phyloP scores from a whole-genome alignment of 2,113 vertebrate genomes.

The Bubalus kerabau region DNA sequence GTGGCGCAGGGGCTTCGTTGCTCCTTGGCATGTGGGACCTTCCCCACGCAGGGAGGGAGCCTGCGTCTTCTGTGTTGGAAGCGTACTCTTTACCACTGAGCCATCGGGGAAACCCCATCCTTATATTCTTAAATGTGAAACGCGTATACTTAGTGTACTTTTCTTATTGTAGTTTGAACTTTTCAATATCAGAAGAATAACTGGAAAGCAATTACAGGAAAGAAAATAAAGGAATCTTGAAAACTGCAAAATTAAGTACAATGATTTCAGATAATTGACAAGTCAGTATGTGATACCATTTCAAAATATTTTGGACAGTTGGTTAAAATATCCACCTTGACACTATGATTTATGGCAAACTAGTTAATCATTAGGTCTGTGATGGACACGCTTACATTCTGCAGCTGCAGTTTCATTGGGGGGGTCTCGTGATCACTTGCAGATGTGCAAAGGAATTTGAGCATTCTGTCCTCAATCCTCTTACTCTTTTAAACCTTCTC shows the following conservation, averaged over 20 bases:
- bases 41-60: background rate
- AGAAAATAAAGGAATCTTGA: background rate
- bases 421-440: background rate
- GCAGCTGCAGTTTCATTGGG: background rate
- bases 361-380: background rate
- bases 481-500: background rate
- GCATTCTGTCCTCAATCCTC: background rate
- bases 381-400: background rate
- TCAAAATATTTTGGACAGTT: background rate
- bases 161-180: background rate
- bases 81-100: background rate
- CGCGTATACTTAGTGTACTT: background rate
- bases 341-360: background rate
- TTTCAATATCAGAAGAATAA: background rate
- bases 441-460: background rate
- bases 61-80: background rate
- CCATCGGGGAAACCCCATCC: background rate
- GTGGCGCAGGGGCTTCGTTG: rapidly evolving
- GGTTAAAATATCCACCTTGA: background rate
- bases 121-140: background rate
- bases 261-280: background rate
- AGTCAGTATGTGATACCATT: background rate
- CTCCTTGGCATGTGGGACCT: background rate
- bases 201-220: background rate
- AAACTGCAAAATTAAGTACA: background rate